Evolutionary conservation across 2,888 invertebrate species (phyloP).

Genomic region (Brachycybe producta): DNA sequence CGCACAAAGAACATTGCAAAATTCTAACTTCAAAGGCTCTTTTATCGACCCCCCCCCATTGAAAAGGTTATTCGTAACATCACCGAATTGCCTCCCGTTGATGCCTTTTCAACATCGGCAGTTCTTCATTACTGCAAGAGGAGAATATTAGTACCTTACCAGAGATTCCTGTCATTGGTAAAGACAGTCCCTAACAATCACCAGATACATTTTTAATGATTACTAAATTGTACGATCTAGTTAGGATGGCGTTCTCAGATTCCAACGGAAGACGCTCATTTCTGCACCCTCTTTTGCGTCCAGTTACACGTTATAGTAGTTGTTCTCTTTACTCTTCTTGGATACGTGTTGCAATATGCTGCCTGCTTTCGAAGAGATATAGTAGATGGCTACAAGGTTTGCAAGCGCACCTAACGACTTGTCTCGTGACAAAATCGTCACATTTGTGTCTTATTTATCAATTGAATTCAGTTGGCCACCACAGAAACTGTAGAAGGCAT

Average conservation of each 20-base stretch:
- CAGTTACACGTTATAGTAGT: constrained; percentile 56
- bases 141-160: constrained; percentile 64
- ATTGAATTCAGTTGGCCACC: background rate
- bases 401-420: too few species aligned
- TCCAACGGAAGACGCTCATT: constrained; percentile 43
- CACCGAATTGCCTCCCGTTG: constrained; percentile 8
- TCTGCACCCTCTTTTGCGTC: constrained; percentile 47
- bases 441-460: background rate
- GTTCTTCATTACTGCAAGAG: constrained; percentile 67
- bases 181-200: background rate
- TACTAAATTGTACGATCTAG: background rate
- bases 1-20: too few species aligned
- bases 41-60: too few species aligned
- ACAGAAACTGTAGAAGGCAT: background rate
- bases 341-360: constrained; percentile 64
- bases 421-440: background rate
- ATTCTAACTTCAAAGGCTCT: too few species aligned
- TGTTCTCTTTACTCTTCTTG: constrained; percentile 43
- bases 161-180: constrained; percentile 51
- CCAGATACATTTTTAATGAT: background rate
- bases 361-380: constrained; percentile 54
- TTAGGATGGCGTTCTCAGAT: constrained; percentile 60
- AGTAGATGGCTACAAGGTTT: constrained; percentile 9
- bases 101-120: constrained; percentile 46
- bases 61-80: constrained; percentile 9